Evolutionary conservation across 2,888 invertebrate species (phyloP), one percentile per base, ranked within the genome.

Genomic region (Hypomecis atomaria): DNA sequence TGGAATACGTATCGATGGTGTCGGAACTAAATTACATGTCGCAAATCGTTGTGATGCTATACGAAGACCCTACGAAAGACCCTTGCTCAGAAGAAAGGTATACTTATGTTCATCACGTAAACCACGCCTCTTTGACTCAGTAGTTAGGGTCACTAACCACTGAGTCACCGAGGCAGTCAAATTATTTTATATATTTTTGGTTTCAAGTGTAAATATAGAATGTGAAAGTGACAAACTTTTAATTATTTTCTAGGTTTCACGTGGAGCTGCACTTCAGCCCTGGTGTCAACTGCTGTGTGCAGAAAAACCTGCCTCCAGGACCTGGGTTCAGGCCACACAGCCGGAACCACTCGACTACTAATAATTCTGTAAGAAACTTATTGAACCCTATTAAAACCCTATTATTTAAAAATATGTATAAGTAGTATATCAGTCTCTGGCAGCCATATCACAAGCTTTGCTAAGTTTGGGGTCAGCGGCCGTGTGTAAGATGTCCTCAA

Each of bases 21-120:
- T 98, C 99, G 0, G 99, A 99, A 88, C 94, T 99, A 38, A 99
- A 99, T 93, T 99, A 99, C 89, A 98, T 99, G 98, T 99, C 99
- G 5, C 99, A 99, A 89, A 97, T 99, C 65, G 99, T 99, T 0
- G 98, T 99, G 36, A 98, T 99, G 98, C 92, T 99, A 0, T 99
- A 99, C 83, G 99, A 99, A 91, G 99, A 99, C 89, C 99, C 98
- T 6, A 99, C 97, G 0, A 99, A 99, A 89, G 98, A 98, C 90
- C 97, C 96, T 0, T 95, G 94, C 58, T 98, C 98, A 0, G 98
- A 98, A 81, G 97, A 97, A 86, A 94, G 93, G 93, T 91, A 68
- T 4, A 67, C n/a, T 23, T 9, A 9, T 11, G n/a, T n/a, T n/a
- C n/a, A n/a, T n/a, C n/a, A n/a, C n/a, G n/a, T n/a, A n/a, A n/a